Conservation (phyloP, 2,888 invertebrate species). For the Geophilus truncorum region DNA sequence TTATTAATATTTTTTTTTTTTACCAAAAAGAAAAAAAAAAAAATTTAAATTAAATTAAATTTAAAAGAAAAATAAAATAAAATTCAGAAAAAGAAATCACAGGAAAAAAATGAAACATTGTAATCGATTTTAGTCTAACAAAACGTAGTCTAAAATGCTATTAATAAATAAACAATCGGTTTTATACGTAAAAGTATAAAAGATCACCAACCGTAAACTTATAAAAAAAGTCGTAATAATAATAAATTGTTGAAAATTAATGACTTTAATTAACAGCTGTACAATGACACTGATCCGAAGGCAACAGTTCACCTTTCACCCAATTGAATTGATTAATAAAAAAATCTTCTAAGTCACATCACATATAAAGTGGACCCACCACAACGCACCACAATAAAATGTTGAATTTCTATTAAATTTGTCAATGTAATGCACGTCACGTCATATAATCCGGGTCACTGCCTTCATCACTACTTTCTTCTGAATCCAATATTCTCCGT, state of each 20-base stretch:
- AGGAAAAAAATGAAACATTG: neutral
- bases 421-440: conserved; percentile 32
- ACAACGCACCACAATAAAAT: neutral
- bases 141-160: neutral
- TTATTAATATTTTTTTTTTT: neutral
- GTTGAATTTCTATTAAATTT: neutral
- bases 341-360: neutral
- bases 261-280: neutral
- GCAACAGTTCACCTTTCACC: neutral
- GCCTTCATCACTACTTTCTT: conserved; percentile 58
- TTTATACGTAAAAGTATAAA: neutral
- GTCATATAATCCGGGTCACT: conserved; percentile 44
- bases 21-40: no score
- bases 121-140: neutral
- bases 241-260: neutral
- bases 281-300: neutral
- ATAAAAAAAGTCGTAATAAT: neutral
- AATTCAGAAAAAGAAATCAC: neutral
- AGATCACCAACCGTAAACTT: neutral
- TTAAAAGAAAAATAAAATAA: no score
- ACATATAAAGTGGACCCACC: neutral
- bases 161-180: neutral
- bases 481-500: conserved; percentile 47
- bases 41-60: no score
- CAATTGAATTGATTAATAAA: neutral